These are phyloP conservation scores for Vultur gryphus DNA, from an alignment of 2,797 vertebrate species.

Conservation along the genomic window DNA sequence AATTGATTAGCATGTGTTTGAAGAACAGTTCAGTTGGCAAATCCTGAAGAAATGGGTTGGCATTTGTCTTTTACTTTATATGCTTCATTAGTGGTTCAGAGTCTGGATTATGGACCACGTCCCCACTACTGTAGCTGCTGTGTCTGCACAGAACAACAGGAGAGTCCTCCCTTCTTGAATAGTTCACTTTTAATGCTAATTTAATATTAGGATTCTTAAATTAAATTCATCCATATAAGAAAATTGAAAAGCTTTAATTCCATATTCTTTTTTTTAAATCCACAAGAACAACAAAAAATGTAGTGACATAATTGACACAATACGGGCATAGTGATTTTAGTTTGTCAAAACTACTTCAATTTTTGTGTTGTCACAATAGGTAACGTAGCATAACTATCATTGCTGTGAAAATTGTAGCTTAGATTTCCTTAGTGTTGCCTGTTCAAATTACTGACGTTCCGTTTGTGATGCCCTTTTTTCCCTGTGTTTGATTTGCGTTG, in stretches of 20 bases:
- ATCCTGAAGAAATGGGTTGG: neutral
- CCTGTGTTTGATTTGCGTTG: neutral
- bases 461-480: neutral
- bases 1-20: neutral
- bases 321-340: neutral
- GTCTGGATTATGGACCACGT: fast-evolving
- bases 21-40: neutral
- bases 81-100: neutral
- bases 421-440: neutral
- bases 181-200: neutral
- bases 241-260: neutral
- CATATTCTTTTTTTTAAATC: neutral
- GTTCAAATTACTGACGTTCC: neutral
- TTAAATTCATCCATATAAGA: neutral
- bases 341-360: neutral
- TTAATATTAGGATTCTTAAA: neutral
- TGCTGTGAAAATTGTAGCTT: neutral
- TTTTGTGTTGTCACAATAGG: neutral
- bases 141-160: neutral
- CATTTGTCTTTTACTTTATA: neutral
- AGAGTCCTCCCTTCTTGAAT: neutral
- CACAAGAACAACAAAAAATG: neutral
- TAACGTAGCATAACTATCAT: neutral
- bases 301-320: neutral
- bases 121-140: neutral